Conservation (phyloP, 2,888 invertebrate genomes). For the Lycophotia porphyrea region DNA sequence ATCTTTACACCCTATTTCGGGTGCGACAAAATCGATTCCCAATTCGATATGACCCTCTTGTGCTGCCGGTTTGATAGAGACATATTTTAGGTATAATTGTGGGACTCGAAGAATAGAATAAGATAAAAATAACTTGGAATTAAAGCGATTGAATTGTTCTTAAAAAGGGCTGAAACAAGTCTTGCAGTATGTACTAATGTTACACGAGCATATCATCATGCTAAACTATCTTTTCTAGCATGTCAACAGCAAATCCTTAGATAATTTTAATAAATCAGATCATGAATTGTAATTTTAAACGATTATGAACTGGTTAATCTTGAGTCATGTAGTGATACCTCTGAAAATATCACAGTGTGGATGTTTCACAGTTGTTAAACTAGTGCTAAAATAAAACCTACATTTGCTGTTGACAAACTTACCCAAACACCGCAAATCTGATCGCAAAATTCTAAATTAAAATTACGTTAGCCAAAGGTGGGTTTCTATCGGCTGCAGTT, state of each 20-base stretch:
- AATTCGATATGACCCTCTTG: conserved; percentile 88
- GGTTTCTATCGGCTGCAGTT: conserved; percentile 82
- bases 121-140: conserved; percentile 36
- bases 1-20: conserved; percentile 88
- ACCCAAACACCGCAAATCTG: conserved; percentile 3
- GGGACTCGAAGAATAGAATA: conserved; percentile 2
- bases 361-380: background rate
- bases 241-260: background rate
- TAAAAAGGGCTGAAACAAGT: background rate
- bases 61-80: conserved; percentile 80
- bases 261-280: background rate
- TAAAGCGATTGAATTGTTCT: conserved; percentile 3
- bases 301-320: background rate
- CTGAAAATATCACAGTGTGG: background rate
- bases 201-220: background rate
- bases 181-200: background rate
- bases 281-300: background rate
- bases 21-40: conserved; percentile 89
- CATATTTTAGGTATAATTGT: conserved; percentile 69
- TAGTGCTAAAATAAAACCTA: background rate
- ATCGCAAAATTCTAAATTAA: conserved; percentile 45
- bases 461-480: conserved; percentile 70
- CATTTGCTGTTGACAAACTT: conserved; percentile 15
- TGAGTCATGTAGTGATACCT: background rate
- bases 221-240: background rate